Conservation (phyloP, 1,140 invertebrate species). For the Drosophila sturtevanti region DNA sequence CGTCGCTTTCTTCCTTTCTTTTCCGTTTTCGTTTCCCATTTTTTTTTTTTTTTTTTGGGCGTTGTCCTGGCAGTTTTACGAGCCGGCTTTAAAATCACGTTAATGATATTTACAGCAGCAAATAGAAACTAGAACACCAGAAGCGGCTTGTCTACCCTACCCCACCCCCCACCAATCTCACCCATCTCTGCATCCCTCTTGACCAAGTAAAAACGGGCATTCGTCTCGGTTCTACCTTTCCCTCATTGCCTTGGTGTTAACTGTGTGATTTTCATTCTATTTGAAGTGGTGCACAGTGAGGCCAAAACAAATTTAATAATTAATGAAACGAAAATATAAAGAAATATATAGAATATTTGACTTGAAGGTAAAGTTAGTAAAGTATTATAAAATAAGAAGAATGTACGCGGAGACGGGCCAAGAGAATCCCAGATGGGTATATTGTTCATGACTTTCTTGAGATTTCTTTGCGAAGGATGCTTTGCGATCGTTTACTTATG, state of each 20-base stretch:
- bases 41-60: background rate
- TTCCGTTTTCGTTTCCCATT: background rate
- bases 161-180: background rate
- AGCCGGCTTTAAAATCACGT: conserved; percentile 78
- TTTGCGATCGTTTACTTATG: no score
- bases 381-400: no score
- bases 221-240: conserved; percentile 49
- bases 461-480: no score
- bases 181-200: background rate
- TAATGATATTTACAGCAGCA: conserved; percentile 78
- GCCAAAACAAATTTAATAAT: background rate
- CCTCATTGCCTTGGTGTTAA: conserved; percentile 60
- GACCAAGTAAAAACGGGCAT: conserved; percentile 21
- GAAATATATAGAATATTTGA: no score
- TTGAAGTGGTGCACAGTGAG: background rate
- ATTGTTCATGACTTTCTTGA: no score
- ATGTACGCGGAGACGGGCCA: no score
- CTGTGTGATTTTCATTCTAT: conserved; percentile 53
- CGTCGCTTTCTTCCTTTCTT: conserved; percentile 12
- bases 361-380: no score
- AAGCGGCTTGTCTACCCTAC: background rate
- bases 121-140: conserved; percentile 58
- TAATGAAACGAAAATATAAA: no score
- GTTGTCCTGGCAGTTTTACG: conserved; percentile 65
- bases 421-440: no score